These are phyloP conservation scores for Coranthus polyacanthus DNA, from an alignment of 2,797 vertebrate genomes.

Conservation along the genomic window DNA sequence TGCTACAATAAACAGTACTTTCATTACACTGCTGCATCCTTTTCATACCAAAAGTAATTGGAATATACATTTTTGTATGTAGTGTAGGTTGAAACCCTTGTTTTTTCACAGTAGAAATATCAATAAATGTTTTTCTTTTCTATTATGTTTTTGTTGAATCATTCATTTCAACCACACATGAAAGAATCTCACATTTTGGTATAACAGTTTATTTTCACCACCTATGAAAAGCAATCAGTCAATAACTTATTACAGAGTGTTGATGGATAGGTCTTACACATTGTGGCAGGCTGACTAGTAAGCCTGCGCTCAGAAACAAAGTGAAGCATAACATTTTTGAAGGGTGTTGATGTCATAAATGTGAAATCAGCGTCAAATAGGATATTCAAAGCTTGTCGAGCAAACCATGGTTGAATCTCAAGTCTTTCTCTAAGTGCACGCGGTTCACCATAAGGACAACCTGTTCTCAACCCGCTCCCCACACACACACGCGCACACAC, in stretches of 20 bases:
- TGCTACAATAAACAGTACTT: constrained; percentile 3
- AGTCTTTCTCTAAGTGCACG: constrained; percentile 67
- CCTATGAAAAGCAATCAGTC: constrained; percentile 90
- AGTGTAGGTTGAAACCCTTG: constrained; percentile 15
- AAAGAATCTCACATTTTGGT: constrained; percentile 57
- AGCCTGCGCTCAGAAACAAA: constrained; percentile 61
- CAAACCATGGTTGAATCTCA: constrained; percentile 62
- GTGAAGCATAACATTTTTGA: constrained; percentile 54
- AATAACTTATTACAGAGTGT: constrained; percentile 86
- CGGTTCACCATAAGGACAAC: constrained; percentile 55
- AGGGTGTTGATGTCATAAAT: constrained; percentile 74
- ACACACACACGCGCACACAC: constrained; percentile 27
- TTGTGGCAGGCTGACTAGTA: constrained; percentile 79
- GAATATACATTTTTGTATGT: constrained; percentile 60
- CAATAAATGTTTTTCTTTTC: constrained; percentile 68
- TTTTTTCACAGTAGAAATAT: constrained; percentile 59
- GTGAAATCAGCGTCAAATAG: constrained; percentile 84
- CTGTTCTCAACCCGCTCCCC: constrained; percentile 37
- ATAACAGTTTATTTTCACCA: constrained; percentile 82
- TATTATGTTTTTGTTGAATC: background rate
- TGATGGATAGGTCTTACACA: constrained; percentile 78
- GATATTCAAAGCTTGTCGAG: constrained; percentile 74
- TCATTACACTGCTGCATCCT: constrained; percentile 15
- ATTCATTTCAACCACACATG: constrained; percentile 19
- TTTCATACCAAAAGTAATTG: constrained; percentile 52